Conservation (phyloP, 2,113 vertebrate species). For the Monarcha castaneiventris region DNA sequence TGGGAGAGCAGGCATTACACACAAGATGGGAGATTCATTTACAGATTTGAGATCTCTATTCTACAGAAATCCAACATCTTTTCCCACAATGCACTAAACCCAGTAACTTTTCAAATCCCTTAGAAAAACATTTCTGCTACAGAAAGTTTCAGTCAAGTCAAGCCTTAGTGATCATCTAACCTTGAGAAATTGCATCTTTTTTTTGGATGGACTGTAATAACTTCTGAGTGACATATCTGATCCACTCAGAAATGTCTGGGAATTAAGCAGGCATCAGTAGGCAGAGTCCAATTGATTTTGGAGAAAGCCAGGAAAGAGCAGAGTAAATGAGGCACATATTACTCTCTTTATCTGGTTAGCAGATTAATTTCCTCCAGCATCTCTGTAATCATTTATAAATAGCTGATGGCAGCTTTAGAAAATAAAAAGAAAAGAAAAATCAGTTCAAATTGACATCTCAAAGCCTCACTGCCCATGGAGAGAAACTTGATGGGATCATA, state of each 20-base stretch:
- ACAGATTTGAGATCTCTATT: neutral
- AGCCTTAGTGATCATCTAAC: neutral
- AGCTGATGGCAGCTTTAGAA: neutral
- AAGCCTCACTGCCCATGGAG: neutral
- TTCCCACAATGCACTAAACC: neutral
- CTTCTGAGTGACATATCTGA: constrained; percentile 35
- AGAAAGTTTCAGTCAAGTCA: neutral
- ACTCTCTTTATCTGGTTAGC: constrained; percentile 35
- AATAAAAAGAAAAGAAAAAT: neutral
- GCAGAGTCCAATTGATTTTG: constrained; percentile 35
- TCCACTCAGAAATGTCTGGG: neutral
- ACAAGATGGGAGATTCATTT: neutral
- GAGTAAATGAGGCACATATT: constrained; percentile 26
- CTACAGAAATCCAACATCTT: neutral
- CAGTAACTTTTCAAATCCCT: neutral
- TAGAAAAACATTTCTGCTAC: neutral
- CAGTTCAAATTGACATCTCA: neutral
- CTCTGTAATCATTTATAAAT: constrained; percentile 12
- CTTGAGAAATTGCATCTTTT: neutral
- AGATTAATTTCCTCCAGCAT: constrained; percentile 44
- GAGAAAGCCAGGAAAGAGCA: constrained; percentile 21
- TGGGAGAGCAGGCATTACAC: neutral
- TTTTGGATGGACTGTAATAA: neutral
- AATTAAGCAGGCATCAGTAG: constrained; percentile 33
- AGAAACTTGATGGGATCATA: neutral